Percentiles rank a stretch among this genome's conserved stretches.
Evolutionary conservation across 2,888 invertebrate genomes (phyloP).

Genomic region (Gymnoscelis rufifasciata): DNA sequence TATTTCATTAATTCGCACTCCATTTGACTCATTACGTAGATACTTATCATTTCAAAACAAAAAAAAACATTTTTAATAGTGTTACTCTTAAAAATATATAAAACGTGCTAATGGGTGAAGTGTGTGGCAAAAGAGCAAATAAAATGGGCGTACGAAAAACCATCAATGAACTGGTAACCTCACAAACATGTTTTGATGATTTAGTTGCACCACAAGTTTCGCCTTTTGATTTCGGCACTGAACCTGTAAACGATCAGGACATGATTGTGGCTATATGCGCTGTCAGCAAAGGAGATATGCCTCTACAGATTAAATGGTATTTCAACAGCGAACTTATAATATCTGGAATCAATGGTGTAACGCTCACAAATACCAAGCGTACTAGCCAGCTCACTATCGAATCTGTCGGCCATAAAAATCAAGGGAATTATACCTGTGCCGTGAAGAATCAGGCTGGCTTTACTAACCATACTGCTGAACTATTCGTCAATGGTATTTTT

Average conservation of each 20-base stretch:
- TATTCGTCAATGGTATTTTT: slow-evolving; percentile 70
- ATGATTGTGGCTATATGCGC: slow-evolving; percentile 84
- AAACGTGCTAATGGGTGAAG: slow-evolving; percentile 14
- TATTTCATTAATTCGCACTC: slow-evolving; percentile 20
- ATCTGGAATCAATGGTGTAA: slow-evolving; percentile 74
- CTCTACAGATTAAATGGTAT: slow-evolving; percentile 86
- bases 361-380: slow-evolving; percentile 76
- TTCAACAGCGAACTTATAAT: slow-evolving; percentile 66
- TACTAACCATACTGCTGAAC: slow-evolving; percentile 74
- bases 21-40: background rate
- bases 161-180: background rate
- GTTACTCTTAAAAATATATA: background rate
- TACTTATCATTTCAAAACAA: background rate
- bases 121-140: slow-evolving; percentile 25
- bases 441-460: slow-evolving; percentile 80
- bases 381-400: slow-evolving; percentile 82
- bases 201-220: slow-evolving; percentile 85
- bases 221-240: slow-evolving; percentile 84
- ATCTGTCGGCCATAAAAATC: slow-evolving; percentile 79
- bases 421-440: slow-evolving; percentile 81
- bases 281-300: slow-evolving; percentile 87
- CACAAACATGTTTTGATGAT: slow-evolving; percentile 22
- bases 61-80: background rate
- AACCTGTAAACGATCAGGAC: slow-evolving; percentile 83
- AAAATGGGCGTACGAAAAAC: background rate